phyloP scores from a whole-genome alignment of 2,797 vertebrate species.

The Ataeniobius toweri region DNA sequence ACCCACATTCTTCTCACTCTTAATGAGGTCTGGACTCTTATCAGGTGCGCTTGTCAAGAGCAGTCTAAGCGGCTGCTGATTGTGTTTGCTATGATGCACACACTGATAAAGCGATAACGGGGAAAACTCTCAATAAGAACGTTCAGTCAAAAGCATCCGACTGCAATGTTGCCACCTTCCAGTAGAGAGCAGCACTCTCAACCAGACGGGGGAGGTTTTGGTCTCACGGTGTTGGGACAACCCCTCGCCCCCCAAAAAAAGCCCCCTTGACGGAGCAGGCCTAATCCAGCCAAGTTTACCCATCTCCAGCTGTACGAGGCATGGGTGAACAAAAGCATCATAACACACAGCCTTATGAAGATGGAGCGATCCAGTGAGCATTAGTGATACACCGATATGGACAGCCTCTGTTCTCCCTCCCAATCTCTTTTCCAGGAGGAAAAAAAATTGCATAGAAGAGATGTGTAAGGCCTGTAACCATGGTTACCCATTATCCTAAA shows the following conservation, averaged over 20 bases:
- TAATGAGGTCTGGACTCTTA: background rate
- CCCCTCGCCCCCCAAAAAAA: background rate
- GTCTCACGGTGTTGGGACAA: constrained; percentile 35
- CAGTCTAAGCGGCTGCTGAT: background rate
- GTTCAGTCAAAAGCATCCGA: constrained; percentile 18
- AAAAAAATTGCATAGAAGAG: constrained; percentile 53
- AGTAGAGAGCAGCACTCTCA: constrained; percentile 16
- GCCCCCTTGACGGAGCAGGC: constrained; percentile 17
- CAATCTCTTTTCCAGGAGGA: constrained; percentile 34
- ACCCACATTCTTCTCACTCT: background rate
- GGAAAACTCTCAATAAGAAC: background rate
- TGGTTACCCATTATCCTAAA: constrained; percentile 76
- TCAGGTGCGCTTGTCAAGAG: background rate
- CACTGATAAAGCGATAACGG: background rate
- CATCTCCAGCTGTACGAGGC: constrained; percentile 46
- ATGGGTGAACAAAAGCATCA: constrained; percentile 42
- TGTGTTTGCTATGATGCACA: background rate
- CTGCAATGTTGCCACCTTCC: constrained; percentile 14
- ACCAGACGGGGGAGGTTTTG: constrained; percentile 8
- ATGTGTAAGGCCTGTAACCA: constrained; percentile 76
- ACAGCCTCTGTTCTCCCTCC: constrained; percentile 26
- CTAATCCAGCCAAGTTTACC: constrained; percentile 42
- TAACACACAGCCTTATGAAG: constrained; percentile 73
- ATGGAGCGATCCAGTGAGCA: constrained; percentile 73
- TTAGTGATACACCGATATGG: constrained; percentile 58